Evolutionary conservation across 2,888 invertebrate genomes (phyloP).

Genomic region (Ceriagrion tenellum): DNA sequence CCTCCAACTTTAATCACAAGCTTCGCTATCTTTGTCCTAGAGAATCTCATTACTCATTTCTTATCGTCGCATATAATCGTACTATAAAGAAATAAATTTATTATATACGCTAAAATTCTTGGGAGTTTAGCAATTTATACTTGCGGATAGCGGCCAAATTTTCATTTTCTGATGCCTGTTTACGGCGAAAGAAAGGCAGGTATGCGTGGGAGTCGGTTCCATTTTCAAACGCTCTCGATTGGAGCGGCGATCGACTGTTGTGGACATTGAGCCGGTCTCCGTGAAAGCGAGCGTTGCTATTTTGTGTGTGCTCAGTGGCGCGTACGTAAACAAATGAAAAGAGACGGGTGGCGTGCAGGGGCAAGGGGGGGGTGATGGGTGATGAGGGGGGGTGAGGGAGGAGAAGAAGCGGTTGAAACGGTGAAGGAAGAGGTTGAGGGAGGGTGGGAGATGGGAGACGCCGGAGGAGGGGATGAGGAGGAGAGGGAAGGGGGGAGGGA

Average conservation of each 20-base stretch:
- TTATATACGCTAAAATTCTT: too few relatives aligned
- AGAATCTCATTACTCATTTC: too few relatives aligned
- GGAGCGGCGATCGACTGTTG: neutral
- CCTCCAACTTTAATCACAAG: too few relatives aligned
- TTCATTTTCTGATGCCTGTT: too few relatives aligned
- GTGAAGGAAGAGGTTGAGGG: neutral
- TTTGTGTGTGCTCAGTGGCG: neutral
- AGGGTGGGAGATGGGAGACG: neutral
- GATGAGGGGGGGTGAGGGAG: neutral
- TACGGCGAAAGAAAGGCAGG: neutral
- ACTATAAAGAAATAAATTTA: too few relatives aligned
- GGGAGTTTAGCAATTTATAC: too few relatives aligned
- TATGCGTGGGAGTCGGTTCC: neutral
- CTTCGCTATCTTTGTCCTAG: too few relatives aligned
- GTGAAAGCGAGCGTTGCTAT: conserved; percentile 1
- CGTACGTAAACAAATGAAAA: conserved; percentile 40
- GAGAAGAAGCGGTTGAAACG: neutral
- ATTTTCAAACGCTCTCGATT: neutral
- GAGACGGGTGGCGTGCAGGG: neutral
- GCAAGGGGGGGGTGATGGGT: neutral
- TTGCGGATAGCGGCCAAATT: neutral
- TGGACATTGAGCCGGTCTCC: neutral
- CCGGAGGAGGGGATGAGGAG: too few relatives aligned
- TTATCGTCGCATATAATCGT: too few relatives aligned
- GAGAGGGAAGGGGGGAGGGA: neutral